Evolutionary conservation across 2,113 vertebrate species (phyloP).

Genomic region (human): DNA sequence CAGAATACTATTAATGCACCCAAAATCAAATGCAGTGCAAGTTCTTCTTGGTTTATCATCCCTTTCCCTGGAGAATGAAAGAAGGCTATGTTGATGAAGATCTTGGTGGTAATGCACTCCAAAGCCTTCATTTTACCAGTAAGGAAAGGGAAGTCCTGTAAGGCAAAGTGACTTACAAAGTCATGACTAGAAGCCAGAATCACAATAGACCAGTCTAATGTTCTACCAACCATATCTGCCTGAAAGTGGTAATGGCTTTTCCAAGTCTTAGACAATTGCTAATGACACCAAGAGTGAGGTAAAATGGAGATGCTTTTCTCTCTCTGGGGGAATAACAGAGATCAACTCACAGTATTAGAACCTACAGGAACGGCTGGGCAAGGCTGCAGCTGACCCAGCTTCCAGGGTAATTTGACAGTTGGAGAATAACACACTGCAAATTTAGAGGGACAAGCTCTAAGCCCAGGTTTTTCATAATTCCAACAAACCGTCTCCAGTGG

Average conservation of each 20-base stretch:
- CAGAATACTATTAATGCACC: accelerated
- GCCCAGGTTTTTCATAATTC: neutral
- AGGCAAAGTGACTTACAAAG: neutral
- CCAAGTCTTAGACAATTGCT: neutral
- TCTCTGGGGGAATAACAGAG: neutral
- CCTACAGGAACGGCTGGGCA: neutral
- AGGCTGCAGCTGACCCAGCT: neutral
- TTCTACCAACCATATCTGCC: neutral
- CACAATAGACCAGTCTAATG: neutral
- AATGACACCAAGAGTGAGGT: neutral
- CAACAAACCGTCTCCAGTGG: conserved; percentile 16
- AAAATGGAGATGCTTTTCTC: neutral
- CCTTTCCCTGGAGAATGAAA: neutral
- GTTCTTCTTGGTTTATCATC: neutral
- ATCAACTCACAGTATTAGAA: neutral
- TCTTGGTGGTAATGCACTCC: neutral
- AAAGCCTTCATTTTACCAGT: neutral
- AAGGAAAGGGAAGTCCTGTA: neutral
- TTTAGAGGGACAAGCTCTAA: neutral
- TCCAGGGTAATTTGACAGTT: neutral
- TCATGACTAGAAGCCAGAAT: neutral
- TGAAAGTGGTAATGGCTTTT: neutral
- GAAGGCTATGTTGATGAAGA: neutral
- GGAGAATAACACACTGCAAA: neutral
- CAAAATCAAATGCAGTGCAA: accelerated